Percentiles rank a stretch among this genome's conserved stretches.
These are phyloP conservation scores for Cryptus armator DNA, from an alignment of 2,888 invertebrate species.

Conservation along the genomic window DNA sequence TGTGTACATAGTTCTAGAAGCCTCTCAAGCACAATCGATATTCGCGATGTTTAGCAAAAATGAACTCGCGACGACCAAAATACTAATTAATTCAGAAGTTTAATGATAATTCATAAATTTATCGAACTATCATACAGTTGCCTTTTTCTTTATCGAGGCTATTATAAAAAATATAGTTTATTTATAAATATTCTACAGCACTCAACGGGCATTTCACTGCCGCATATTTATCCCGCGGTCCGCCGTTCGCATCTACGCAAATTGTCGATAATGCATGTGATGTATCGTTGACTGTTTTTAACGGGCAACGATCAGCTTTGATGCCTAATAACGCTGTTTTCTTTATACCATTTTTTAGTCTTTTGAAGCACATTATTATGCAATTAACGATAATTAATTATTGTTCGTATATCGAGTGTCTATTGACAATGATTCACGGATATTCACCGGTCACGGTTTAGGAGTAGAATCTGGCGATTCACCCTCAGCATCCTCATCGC, in stretches of 20 bases:
- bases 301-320: conserved; percentile 1
- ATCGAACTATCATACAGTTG: conserved; percentile 53
- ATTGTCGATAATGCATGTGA: conserved; percentile 1
- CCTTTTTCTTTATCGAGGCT: conserved; percentile 20
- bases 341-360: neutral
- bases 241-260: neutral
- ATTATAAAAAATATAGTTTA: conserved; percentile 65
- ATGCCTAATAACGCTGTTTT: neutral
- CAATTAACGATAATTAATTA: conserved; percentile 1
- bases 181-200: conserved; percentile 64
- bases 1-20: neutral
- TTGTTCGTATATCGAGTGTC: conserved; percentile 22
- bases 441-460: conserved; percentile 70
- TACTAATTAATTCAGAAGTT: conserved; percentile 19
- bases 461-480: conserved; percentile 70
- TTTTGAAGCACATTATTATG: neutral
- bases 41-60: conserved; percentile 2
- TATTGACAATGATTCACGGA: conserved; percentile 59
- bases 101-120: conserved; percentile 41
- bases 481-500: conserved; percentile 75
- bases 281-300: neutral
- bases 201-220: conserved; percentile 32
- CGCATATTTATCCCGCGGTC: neutral
- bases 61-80: conserved; percentile 5
- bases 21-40: neutral